phyloP scores from a whole-genome alignment of 2,888 invertebrate species.

The Tenthredo distinguenda region DNA sequence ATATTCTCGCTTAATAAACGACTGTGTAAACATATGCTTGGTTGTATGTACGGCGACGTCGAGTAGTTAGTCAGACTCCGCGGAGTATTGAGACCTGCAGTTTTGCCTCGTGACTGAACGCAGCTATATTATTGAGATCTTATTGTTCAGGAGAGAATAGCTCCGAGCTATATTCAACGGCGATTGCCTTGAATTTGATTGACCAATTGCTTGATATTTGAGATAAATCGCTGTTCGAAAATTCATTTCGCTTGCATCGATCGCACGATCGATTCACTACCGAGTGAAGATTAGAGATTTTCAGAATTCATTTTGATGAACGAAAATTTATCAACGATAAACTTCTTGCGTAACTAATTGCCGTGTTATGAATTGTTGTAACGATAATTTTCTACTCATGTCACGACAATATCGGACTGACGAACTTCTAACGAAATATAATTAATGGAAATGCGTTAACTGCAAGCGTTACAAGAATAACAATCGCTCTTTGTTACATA shows the following conservation, averaged over 20 bases:
- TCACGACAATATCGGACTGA: neutral
- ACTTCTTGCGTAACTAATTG: neutral
- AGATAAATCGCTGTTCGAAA: neutral
- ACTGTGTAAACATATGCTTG: neutral
- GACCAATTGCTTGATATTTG: constrained; percentile 20
- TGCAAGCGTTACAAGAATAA: neutral
- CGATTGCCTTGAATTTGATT: constrained; percentile 38
- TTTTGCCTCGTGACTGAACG: neutral
- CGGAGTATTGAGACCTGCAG: neutral
- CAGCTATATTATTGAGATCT: constrained; percentile 24
- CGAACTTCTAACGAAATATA: neutral
- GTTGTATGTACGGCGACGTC: neutral
- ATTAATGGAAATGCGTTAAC: neutral
- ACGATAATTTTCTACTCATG: too few relatives aligned
- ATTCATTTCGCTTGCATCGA: neutral
- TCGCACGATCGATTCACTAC: neutral
- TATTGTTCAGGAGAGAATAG: constrained; percentile 14
- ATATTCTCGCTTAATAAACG: constrained; percentile 25
- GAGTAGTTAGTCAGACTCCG: neutral
- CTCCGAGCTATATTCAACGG: neutral
- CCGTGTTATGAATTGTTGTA: too few relatives aligned
- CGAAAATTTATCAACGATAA: neutral
- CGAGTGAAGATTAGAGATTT: neutral
- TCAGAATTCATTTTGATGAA: neutral
- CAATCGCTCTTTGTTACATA: neutral